phyloP scores from a whole-genome alignment of 2,113 vertebrate genomes.

The Cynocephalus volans region DNA sequence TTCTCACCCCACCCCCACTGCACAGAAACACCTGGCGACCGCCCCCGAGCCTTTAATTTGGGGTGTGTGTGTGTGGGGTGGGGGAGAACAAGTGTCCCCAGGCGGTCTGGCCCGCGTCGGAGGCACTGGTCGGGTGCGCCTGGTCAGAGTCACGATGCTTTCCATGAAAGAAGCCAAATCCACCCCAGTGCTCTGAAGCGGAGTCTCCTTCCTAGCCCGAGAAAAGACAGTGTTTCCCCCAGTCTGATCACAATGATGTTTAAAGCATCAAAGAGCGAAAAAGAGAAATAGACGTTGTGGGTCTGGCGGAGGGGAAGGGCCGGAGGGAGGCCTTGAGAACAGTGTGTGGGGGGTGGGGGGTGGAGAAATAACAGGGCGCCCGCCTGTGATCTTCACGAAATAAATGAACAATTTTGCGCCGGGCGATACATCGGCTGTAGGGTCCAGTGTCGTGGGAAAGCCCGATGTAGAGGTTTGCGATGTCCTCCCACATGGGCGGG shows the following conservation, averaged over 20 bases:
- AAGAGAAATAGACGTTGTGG: background rate
- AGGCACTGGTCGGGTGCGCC: background rate
- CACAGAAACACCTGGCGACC: slow-evolving; percentile 62
- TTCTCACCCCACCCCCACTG: slow-evolving; percentile 61
- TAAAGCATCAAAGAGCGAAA: slow-evolving; percentile 54
- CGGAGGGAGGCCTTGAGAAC: slow-evolving; percentile 24
- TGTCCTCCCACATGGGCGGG: background rate
- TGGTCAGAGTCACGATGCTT: background rate
- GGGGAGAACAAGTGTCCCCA: slow-evolving; percentile 27
- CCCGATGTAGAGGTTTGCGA: background rate
- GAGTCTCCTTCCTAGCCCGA: background rate
- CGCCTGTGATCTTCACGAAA: background rate
- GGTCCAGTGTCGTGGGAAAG: background rate
- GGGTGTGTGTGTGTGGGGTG: slow-evolving; percentile 51
- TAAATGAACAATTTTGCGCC: background rate
- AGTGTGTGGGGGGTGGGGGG: background rate
- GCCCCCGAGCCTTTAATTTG: background rate
- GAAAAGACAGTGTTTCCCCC: background rate
- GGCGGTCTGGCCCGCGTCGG: background rate
- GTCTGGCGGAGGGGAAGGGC: background rate
- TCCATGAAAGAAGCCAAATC: background rate
- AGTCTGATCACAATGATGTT: background rate
- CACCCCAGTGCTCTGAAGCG: background rate
- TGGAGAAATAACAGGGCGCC: background rate
- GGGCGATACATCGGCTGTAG: background rate